These are phyloP conservation scores for Erebia ligea DNA, from an alignment of 2,888 invertebrate species.

Conservation along the genomic window DNA sequence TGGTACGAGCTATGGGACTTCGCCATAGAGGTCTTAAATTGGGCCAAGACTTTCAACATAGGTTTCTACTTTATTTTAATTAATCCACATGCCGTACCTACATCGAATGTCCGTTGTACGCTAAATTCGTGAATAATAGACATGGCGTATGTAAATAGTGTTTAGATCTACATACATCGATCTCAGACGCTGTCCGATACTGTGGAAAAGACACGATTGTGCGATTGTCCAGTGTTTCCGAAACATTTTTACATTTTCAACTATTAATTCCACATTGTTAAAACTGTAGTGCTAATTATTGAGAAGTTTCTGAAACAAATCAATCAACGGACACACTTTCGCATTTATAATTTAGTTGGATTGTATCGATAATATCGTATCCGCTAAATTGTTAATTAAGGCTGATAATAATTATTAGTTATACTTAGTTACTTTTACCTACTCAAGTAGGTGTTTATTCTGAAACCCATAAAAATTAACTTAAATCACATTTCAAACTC, in stretches of 20 bases:
- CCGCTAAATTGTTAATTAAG: too few species aligned
- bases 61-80: conserved; percentile 14
- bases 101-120: conserved; percentile 50
- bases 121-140: conserved; percentile 73
- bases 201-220: conserved; percentile 46
- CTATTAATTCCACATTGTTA: neutral
- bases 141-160: conserved; percentile 73
- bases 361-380: too few species aligned
- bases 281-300: too few species aligned
- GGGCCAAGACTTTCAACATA: neutral
- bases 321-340: too few species aligned
- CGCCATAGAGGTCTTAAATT: neutral
- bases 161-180: conserved; percentile 76
- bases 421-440: too few species aligned
- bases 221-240: conserved; percentile 31
- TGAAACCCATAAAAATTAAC: too few species aligned
- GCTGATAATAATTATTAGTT: too few species aligned
- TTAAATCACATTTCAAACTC: too few species aligned
- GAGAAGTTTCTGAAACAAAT: too few species aligned
- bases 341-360: too few species aligned
- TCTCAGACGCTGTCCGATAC: conserved; percentile 66
- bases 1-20: neutral
- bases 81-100: conserved; percentile 21
- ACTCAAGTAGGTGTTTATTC: too few species aligned
- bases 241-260: conserved; percentile 20